Evolutionary conservation across 2,797 vertebrate genomes (phyloP).

Genomic region (Rhadinocentrus ornatus): DNA sequence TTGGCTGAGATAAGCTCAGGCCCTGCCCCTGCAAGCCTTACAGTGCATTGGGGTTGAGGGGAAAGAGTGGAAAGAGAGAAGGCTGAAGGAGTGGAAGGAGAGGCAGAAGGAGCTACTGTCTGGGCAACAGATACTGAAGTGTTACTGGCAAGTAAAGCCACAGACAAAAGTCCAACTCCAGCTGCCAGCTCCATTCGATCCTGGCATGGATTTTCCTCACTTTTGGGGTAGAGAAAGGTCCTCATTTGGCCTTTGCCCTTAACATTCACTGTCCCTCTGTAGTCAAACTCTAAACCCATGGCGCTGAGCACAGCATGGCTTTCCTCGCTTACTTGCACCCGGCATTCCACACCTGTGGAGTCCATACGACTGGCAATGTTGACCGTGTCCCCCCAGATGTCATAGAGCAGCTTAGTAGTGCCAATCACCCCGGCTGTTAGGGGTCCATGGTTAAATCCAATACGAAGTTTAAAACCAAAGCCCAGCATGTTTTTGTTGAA

Average conservation of each 20-base stretch:
- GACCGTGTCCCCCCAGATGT: slow-evolving; percentile 99
- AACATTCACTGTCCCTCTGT: slow-evolving; percentile 97
- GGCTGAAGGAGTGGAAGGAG: slow-evolving; percentile 24
- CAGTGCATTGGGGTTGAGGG: slow-evolving; percentile 48
- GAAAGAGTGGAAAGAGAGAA: slow-evolving; percentile 37
- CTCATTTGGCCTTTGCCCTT: slow-evolving; percentile 99
- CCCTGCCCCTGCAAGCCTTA: slow-evolving; percentile 40
- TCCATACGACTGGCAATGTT: slow-evolving; percentile 99
- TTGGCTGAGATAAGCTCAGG: slow-evolving; percentile 38
- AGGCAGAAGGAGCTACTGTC: slow-evolving; percentile 38
- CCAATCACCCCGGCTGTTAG: slow-evolving; percentile 97
- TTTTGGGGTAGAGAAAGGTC: slow-evolving; percentile 96
- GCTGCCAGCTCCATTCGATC: slow-evolving; percentile 78
- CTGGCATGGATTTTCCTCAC: slow-evolving; percentile 82
- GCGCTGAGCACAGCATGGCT: slow-evolving; percentile 91
- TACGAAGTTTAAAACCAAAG: slow-evolving; percentile 96
- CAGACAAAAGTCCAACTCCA: slow-evolving; percentile 80
- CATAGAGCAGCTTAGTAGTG: slow-evolving; percentile 97
- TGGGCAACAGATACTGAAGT: slow-evolving; percentile 45
- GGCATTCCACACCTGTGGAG: slow-evolving; percentile 96
- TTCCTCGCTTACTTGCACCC: slow-evolving; percentile 97
- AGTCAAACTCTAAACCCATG: slow-evolving; percentile 97
- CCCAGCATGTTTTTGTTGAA: slow-evolving; percentile 99
- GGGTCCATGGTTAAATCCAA: slow-evolving; percentile 97
- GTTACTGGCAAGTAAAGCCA: slow-evolving; percentile 63